These are phyloP conservation scores for Plemyria rubiginata DNA, from an alignment of 2,888 invertebrate species.

Conservation along the genomic window DNA sequence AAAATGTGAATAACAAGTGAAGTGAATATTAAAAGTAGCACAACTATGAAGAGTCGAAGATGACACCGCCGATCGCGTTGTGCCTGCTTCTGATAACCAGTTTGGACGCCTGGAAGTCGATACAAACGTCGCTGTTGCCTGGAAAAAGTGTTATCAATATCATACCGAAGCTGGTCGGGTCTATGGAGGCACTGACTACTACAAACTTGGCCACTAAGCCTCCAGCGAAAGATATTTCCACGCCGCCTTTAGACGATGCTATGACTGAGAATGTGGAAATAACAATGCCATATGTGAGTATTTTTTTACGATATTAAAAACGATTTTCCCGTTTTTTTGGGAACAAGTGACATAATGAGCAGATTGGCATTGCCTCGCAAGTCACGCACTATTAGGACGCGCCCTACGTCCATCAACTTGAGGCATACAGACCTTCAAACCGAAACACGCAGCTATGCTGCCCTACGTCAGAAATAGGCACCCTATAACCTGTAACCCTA, in stretches of 20 bases:
- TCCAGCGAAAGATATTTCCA: background rate
- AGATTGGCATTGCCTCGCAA: no score
- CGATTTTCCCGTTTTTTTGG: background rate
- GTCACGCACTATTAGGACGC: no score
- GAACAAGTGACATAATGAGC: no score
- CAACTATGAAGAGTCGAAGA: slow-evolving; percentile 37
- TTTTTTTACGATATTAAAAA: background rate
- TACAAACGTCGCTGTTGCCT: slow-evolving; percentile 47
- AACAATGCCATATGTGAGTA: slow-evolving; percentile 21
- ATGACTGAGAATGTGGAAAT: background rate
- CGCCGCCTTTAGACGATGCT: background rate
- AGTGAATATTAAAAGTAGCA: background rate
- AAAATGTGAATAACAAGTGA: slow-evolving; percentile 3
- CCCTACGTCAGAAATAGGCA: no score
- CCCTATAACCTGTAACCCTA: no score
- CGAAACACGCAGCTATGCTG: no score
- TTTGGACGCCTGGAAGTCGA: slow-evolving; percentile 48
- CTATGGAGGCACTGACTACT: slow-evolving; percentile 34
- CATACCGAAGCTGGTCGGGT: slow-evolving; percentile 54
- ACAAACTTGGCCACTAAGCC: slow-evolving; percentile 11
- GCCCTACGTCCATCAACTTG: no score
- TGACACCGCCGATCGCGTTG: slow-evolving; percentile 58
- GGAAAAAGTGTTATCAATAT: slow-evolving; percentile 55
- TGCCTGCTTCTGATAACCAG: slow-evolving; percentile 49
- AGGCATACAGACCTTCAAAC: no score